Conservation (phyloP, 2,113 vertebrate species). For the Hippocampus comes region DNA sequence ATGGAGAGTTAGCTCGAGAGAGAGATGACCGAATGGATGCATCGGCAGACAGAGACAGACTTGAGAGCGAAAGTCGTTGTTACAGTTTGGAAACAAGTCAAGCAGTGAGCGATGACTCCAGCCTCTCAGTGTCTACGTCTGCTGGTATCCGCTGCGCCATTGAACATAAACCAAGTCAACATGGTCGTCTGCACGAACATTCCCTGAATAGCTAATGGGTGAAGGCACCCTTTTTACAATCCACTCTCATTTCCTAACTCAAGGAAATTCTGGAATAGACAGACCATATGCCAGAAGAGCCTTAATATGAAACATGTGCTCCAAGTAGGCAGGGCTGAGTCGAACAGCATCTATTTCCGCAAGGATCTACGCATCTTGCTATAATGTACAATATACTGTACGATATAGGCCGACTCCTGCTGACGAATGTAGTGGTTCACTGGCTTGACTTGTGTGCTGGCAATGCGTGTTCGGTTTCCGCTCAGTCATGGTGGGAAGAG, state of each 20-base stretch:
- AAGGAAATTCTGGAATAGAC: slow-evolving; percentile 26
- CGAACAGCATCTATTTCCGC: slow-evolving; percentile 62
- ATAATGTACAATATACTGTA: too few species aligned
- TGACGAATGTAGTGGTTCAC: background rate
- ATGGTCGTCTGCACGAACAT: slow-evolving; percentile 33
- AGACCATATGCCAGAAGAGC: slow-evolving; percentile 19
- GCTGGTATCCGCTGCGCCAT: slow-evolving; percentile 15
- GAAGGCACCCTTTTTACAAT: slow-evolving; percentile 32
- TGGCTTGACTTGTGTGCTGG: background rate
- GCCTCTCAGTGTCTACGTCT: slow-evolving; percentile 50
- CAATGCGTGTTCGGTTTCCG: too few species aligned
- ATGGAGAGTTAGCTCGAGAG: background rate
- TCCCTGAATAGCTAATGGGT: slow-evolving; percentile 46
- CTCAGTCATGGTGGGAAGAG: too few species aligned
- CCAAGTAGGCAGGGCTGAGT: background rate
- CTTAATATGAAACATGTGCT: slow-evolving; percentile 63
- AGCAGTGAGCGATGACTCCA: slow-evolving; percentile 57
- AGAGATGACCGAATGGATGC: too few species aligned
- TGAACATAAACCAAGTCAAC: slow-evolving; percentile 63
- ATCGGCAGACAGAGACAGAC: background rate
- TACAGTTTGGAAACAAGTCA: slow-evolving; percentile 27
- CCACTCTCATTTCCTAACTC: slow-evolving; percentile 51
- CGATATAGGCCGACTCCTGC: background rate
- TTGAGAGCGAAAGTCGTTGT: background rate
- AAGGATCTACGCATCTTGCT: slow-evolving; percentile 43